A percentile compares a stretch with the other conserved stretches of the same genome.
These are phyloP conservation scores for Melanotaenia trifasciata DNA, from an alignment of 2,797 vertebrate genomes.

Conservation along the genomic window DNA sequence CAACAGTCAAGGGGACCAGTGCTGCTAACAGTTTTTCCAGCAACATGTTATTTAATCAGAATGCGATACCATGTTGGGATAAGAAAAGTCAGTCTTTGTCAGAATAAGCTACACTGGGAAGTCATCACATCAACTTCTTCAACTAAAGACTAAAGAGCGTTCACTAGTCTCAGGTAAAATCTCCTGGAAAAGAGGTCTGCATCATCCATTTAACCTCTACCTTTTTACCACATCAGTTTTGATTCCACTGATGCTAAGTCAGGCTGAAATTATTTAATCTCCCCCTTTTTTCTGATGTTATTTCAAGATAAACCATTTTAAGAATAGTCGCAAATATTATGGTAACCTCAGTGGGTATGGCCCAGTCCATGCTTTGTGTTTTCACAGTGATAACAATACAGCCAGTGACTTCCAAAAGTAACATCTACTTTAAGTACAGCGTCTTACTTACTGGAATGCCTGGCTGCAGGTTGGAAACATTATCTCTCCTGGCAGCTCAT, in stretches of 20 bases:
- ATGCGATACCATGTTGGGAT: slow-evolving; percentile 8
- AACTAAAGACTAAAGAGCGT: slow-evolving; percentile 4
- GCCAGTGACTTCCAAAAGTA: slow-evolving; percentile 34
- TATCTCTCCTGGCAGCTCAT: slow-evolving; percentile 33
- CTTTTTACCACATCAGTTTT: neutral
- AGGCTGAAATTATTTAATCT: neutral
- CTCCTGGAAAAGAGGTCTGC: neutral
- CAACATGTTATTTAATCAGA: slow-evolving; percentile 29
- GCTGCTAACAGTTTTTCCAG: slow-evolving; percentile 27
- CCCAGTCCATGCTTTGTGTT: slow-evolving; percentile 16
- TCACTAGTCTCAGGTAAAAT: slow-evolving; percentile 13
- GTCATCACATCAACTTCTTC: neutral
- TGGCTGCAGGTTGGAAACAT: slow-evolving; percentile 19
- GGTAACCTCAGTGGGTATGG: slow-evolving; percentile 7
- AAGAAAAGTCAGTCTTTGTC: no score
- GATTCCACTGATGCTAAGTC: neutral
- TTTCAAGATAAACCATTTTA: slow-evolving; percentile 15
- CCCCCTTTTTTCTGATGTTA: neutral
- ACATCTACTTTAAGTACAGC: slow-evolving; percentile 8
- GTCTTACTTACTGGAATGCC: slow-evolving; percentile 8
- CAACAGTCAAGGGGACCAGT: slow-evolving; percentile 38
- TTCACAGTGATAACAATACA: slow-evolving; percentile 32
- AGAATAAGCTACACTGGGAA: no score
- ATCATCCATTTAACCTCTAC: neutral
- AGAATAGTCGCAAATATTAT: slow-evolving; percentile 19